These are phyloP conservation scores for Microtus californicus DNA, from an alignment of 2,797 vertebrate genomes.

Conservation along the genomic window DNA sequence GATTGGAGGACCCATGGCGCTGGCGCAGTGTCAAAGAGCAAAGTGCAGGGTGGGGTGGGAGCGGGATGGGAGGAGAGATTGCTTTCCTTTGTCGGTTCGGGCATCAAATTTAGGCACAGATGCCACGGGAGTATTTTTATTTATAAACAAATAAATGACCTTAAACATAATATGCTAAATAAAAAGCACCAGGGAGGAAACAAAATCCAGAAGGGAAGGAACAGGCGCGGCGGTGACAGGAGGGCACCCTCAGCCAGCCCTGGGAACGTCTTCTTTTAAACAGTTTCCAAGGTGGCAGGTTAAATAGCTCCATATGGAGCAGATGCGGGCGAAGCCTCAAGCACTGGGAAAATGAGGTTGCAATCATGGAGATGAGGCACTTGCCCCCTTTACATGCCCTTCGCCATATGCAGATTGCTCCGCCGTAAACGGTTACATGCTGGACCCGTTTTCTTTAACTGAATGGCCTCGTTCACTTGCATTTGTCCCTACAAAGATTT, in stretches of 20 bases:
- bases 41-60: not conserved
- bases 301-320: not conserved
- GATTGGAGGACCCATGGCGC: rapidly evolving
- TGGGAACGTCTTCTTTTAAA: conserved; percentile 46
- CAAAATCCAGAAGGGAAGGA: not conserved
- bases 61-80: not conserved
- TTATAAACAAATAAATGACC: conserved; percentile 2
- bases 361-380: not conserved
- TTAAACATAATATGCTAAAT: conserved; percentile 13
- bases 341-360: not conserved
- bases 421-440: conserved; percentile 59
- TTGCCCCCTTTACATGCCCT: not conserved
- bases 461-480: conserved; percentile 75
- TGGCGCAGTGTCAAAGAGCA: not conserved
- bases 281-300: conserved; percentile 32
- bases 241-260: not conserved
- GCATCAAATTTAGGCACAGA: not conserved
- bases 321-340: conserved; percentile 30
- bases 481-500: conserved; percentile 71
- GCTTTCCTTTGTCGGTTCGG: not conserved
- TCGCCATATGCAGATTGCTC: conserved; percentile 31
- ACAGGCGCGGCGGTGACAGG: not conserved
- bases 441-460: conserved; percentile 64
- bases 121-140: not conserved
- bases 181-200: conserved; percentile 14